phyloP scores from a whole-genome alignment of 2,113 vertebrate genomes.

The Vidua macroura region DNA sequence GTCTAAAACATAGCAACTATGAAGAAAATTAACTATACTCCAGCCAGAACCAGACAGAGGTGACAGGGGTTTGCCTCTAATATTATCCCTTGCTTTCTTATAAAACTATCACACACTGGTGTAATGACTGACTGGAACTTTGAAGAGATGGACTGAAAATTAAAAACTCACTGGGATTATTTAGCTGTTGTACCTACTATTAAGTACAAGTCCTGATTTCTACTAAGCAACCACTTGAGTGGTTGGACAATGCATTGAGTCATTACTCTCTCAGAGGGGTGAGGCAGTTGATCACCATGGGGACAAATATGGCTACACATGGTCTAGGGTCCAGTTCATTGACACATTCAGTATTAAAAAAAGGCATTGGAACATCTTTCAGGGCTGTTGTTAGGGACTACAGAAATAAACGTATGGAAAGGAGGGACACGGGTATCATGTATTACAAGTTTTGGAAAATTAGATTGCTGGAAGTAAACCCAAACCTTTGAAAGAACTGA shows the following conservation, averaged over 20 bases:
- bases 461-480: not conserved
- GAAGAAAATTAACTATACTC: not conserved
- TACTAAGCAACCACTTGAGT: not conserved
- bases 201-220: not conserved
- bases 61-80: not conserved
- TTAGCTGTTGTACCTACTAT: not conserved
- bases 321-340: not conserved
- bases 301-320: fast-evolving
- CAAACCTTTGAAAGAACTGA: not conserved
- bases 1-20: not conserved
- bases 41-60: not conserved
- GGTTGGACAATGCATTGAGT: not conserved
- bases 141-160: not conserved
- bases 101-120: not conserved
- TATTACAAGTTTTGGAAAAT: not conserved
- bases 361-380: not conserved
- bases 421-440: not conserved
- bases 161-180: not conserved
- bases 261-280: not conserved
- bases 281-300: not conserved
- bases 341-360: not conserved
- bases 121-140: not conserved
- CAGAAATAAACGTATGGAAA: not conserved
- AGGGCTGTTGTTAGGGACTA: not conserved
- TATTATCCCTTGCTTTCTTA: not conserved